Evolutionary conservation across 2,888 invertebrate genomes (phyloP).

Genomic region (Platynereis dumerilii): DNA sequence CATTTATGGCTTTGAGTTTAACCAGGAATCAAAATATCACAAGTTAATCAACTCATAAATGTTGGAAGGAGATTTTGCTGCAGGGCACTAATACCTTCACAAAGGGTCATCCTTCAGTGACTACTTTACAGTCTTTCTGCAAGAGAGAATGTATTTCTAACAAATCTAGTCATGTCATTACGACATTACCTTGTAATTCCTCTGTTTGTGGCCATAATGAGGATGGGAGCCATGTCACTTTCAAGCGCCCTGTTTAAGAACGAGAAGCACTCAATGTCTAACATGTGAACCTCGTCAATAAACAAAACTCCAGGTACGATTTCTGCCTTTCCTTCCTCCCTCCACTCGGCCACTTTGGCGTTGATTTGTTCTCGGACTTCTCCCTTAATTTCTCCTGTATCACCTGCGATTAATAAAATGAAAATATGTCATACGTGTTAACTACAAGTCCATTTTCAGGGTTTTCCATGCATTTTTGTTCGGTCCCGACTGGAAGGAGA

Average conservation of each 20-base stretch:
- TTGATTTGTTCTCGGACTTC: conserved; percentile 99
- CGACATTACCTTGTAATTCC: conserved; percentile 74
- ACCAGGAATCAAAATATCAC: too few species aligned
- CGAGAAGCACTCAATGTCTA: conserved; percentile 99
- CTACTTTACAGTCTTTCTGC: too few species aligned
- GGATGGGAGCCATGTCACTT: conserved; percentile 95
- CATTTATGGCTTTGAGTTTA: too few species aligned
- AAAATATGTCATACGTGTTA: background rate
- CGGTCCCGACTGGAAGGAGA: too few species aligned
- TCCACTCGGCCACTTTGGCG: conserved; percentile 95
- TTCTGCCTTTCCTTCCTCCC: conserved; percentile 99
- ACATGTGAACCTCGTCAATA: conserved; percentile 97
- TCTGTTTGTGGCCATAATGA: conserved; percentile 99
- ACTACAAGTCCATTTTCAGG: too few species aligned
- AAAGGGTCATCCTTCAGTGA: too few species aligned
- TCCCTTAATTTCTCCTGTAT: conserved; percentile 97
- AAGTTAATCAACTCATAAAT: too few species aligned
- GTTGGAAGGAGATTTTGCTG: too few species aligned
- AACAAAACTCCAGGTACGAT: conserved; percentile 98
- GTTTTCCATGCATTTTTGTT: too few species aligned
- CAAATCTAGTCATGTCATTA: background rate
- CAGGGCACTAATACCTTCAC: too few species aligned
- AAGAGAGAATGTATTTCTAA: too few species aligned
- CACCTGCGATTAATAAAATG: conserved; percentile 73
- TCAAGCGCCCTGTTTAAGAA: conserved; percentile 96